Base-by-base conservation (phyloP, 2,113 vertebrate species). In the Pseudolaguvia tuberculata region DNA sequence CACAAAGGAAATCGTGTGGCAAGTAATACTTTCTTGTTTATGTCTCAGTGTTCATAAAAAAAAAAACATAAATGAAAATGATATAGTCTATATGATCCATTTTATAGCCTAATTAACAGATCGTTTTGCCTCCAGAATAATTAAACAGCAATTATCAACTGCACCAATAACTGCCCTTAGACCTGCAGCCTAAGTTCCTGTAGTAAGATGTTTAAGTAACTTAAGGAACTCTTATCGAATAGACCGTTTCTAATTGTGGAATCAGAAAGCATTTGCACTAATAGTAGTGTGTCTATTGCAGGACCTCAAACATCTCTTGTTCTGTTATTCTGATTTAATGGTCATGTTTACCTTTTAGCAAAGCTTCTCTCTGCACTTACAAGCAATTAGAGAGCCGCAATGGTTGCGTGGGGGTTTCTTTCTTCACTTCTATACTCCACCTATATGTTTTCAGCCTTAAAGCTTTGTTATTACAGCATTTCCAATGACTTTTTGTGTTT, bases 341-440 rank as follows among this genome's bases (percentile, higher is more conserved):
- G 17, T n/a, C 10, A 6, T 45, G 51, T 47, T 53, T 47, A 5
- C 31, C 29, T 25, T 17, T 12, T 67, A 23, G 51, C n/a, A 35
- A 29, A 58, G 27, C 58, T 52, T 23, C 12, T 58, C 53, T 57
- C 50, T 27, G 23, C 21, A 47, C 61, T 56, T 68, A 35, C 55
- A 59, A 52, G 56, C 53, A 51, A 29, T 61, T 50, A 15, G 11
- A 56, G 27, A 61, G 55, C 27, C 11, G 29, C 45, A 61, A n/a
- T 12, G n/a, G 8, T 21, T 21, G 31, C 51, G 27, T 61, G 56
- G 67, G 29, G 35, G 65, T 76, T 57, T 75, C 14, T 69, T 70
- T 13, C 45, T 35, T 61, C 47, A 61, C 63, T 67, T 12, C 20
- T 57, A n/a, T 75, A 29, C 31, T 67, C 52, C 62, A 67, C 72